phyloP scores from a whole-genome alignment of 2,888 invertebrate genomes.

The Nephrotoma appendiculata region DNA sequence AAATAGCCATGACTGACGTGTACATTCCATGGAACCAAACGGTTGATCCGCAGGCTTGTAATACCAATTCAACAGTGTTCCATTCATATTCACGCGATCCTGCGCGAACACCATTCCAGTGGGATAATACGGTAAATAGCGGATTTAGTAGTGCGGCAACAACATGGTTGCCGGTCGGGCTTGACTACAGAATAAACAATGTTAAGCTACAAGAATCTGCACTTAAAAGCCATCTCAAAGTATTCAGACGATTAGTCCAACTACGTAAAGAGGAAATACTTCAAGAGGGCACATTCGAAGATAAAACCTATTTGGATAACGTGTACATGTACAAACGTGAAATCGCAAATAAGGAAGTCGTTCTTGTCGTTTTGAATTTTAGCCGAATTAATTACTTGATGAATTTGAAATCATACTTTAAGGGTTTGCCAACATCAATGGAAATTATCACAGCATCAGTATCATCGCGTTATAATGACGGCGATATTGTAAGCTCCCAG shows the following conservation, averaged over 20 bases:
- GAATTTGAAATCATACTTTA: slow-evolving; percentile 29
- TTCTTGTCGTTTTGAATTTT: slow-evolving; percentile 38
- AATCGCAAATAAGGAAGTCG: not conserved
- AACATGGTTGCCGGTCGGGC: slow-evolving; percentile 57
- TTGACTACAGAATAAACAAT: slow-evolving; percentile 42
- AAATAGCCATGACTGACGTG: slow-evolving; percentile 48
- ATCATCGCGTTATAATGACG: slow-evolving; percentile 25
- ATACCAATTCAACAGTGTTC: slow-evolving; percentile 32
- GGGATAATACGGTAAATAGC: slow-evolving; percentile 36
- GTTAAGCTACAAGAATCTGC: slow-evolving; percentile 37
- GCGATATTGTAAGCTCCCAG: slow-evolving; percentile 10
- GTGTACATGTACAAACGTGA: not conserved
- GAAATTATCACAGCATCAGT: slow-evolving; percentile 28
- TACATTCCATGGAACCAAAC: slow-evolving; percentile 35
- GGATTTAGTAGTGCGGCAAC: slow-evolving; percentile 24
- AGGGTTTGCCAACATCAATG: slow-evolving; percentile 18
- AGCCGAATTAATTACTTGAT: slow-evolving; percentile 31
- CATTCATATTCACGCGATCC: slow-evolving; percentile 36
- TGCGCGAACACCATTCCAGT: slow-evolving; percentile 46
- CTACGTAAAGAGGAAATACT: slow-evolving; percentile 37
- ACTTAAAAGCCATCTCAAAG: slow-evolving; percentile 43
- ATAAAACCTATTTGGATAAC: slow-evolving; percentile 13
- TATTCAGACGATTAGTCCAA: slow-evolving; percentile 42
- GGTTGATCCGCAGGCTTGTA: slow-evolving; percentile 38
- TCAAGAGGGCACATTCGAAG: slow-evolving; percentile 20